Conservation (phyloP, 2,797 vertebrate genomes). For the Dermochelys coriacea region DNA sequence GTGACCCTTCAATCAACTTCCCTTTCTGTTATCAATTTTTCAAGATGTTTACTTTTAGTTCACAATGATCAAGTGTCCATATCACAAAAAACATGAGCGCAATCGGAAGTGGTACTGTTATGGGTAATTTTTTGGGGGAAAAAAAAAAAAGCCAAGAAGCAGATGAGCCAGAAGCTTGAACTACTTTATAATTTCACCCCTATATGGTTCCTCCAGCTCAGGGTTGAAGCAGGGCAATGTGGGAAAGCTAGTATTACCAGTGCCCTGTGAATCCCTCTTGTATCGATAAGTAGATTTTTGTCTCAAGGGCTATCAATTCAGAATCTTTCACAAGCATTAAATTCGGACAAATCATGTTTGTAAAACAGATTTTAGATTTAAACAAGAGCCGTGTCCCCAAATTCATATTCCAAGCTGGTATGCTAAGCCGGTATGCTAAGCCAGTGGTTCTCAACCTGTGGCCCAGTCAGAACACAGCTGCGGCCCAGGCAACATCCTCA, state of each 20-base stretch:
- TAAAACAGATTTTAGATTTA: background rate
- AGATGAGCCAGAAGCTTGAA: background rate
- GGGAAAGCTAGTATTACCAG: accelerated
- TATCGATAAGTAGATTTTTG: background rate
- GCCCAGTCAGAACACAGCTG: no score
- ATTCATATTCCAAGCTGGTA: background rate
- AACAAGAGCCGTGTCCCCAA: background rate
- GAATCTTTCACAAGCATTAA: background rate
- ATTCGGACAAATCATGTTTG: background rate
- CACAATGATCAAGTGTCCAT: accelerated
- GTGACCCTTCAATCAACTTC: background rate
- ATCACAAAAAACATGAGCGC: background rate
- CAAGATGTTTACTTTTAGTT: accelerated
- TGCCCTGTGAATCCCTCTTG: background rate
- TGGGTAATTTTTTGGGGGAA: background rate
- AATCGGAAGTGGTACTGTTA: background rate
- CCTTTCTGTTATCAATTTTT: background rate
- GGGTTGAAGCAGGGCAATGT: background rate
- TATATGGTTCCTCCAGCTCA: background rate
- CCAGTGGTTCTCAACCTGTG: background rate
- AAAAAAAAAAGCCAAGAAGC: background rate
- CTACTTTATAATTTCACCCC: background rate
- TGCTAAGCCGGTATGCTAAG: constrained; percentile 28
- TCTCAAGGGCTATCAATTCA: background rate
- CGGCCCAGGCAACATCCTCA: no score